Conservation (phyloP, 2,888 invertebrate genomes). For the Ametastegia equiseti region DNA sequence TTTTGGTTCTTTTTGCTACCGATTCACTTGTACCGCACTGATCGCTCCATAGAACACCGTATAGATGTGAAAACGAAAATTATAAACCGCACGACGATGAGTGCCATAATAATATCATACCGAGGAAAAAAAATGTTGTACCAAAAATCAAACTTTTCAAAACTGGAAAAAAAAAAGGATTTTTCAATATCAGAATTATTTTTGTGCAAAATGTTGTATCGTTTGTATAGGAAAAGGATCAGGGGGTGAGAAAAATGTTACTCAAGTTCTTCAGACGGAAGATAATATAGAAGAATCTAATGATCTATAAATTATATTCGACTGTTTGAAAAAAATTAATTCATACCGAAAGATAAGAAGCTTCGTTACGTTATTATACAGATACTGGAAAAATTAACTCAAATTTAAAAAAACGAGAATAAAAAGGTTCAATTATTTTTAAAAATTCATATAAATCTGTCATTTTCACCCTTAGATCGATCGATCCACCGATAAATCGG, state of each 20-base stretch:
- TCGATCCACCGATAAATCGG: background rate
- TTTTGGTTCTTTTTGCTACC: background rate
- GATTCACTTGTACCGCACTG: slow-evolving; percentile 23
- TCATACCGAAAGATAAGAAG: background rate
- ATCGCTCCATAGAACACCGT: background rate
- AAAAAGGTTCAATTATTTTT: background rate
- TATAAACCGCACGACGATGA: background rate
- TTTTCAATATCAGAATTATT: no score
- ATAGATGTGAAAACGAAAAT: background rate
- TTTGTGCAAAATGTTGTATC: no score
- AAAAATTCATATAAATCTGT: background rate
- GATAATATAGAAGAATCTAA: background rate
- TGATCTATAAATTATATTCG: background rate
- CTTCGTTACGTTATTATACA: no score
- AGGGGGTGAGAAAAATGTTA: background rate
- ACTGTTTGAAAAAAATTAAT: background rate
- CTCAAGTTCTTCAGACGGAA: background rate
- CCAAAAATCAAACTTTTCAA: no score
- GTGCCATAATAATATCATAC: background rate
- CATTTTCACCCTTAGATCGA: no score
- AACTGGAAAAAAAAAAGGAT: no score
- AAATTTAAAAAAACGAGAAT: background rate
- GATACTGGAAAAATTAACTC: background rate
- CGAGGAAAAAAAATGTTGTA: background rate
- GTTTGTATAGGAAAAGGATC: no score